Base-by-base conservation (phyloP, 2,888 invertebrate species). In the Esperia sulphurella region DNA sequence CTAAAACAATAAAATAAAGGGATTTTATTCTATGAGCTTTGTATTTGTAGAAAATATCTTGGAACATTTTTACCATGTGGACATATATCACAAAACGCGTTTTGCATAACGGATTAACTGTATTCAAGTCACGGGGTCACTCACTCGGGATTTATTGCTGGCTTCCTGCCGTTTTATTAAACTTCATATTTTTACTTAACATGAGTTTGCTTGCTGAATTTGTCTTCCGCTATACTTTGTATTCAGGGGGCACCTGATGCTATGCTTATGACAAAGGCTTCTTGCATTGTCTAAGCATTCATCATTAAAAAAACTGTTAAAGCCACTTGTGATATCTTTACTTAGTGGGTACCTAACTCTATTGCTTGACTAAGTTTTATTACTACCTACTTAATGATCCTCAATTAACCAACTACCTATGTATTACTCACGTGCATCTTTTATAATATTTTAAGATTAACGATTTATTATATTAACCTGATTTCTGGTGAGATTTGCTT, bases 41-140 rank as follows among this genome's bases (percentile, higher is more conserved):
- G 31, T 43, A 14, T 43, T 21, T 21, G 21, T 21, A 21, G 21
- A 33, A n/a, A 13, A 13, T 5, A 13, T 41, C 13, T 31, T 40
- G 31, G 31, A 38, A 45, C 40, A 43, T 40, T 46, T 43, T 38
- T 28, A 41, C 43, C 48, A 54, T 51, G 52, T 53, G 50, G 55
- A 53, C 57, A 58, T 59, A 64, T 59, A 60, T 55, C 57, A 58
- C 51, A 58, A 68, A 72, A 72, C 70, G 67, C 61, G 70, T 73
- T 74, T 75, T 63, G 71, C 75, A 67, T 73, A 74, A 71, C 71
- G 67, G 75, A 76, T 79, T 74, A 71, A 66, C 67, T 64, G 65
- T 79, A 82, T 79, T 76, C 75, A 69, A 79, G 77, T 79, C 79
- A 78, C 71, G 74, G 65, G 84, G 81, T 83, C 83, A 83, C 64